Evolutionary conservation across 2,113 vertebrate species (phyloP).

Genomic region (Cyanoderma ruficeps): DNA sequence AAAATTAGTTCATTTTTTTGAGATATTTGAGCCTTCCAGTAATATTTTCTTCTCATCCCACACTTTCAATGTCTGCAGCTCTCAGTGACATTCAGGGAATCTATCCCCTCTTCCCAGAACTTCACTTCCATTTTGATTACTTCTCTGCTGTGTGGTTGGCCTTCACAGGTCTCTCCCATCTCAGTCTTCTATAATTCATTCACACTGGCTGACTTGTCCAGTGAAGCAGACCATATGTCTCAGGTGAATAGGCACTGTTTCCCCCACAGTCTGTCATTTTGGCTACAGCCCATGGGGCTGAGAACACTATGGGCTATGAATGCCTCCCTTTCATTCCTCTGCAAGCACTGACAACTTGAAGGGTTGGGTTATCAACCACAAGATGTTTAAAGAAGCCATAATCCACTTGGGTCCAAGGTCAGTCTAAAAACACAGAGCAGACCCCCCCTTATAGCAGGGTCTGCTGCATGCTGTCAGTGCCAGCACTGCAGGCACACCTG

Average conservation of each 20-base stretch:
- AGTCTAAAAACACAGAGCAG: background rate
- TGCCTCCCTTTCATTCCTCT: background rate
- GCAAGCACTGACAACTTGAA: background rate
- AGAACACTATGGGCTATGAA: background rate
- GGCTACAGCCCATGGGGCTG: background rate
- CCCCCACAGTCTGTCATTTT: background rate
- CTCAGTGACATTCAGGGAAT: background rate
- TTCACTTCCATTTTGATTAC: background rate
- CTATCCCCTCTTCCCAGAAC: background rate
- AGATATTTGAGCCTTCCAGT: rapidly evolving
- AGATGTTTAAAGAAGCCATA: background rate
- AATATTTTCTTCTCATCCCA: background rate
- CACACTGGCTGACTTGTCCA: background rate
- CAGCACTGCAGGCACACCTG: background rate
- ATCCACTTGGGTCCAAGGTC: background rate
- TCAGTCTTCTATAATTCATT: background rate
- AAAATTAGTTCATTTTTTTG: background rate
- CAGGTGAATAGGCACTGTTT: background rate
- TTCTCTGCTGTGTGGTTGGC: background rate
- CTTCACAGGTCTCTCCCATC: background rate
- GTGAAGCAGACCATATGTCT: background rate
- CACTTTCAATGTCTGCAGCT: background rate
- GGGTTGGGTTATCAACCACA: background rate
- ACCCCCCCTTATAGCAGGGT: rapidly evolving
- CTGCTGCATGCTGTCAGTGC: background rate